Base-by-base conservation (phyloP, 2,113 vertebrate genomes). In the Myotis yumanensis region DNA sequence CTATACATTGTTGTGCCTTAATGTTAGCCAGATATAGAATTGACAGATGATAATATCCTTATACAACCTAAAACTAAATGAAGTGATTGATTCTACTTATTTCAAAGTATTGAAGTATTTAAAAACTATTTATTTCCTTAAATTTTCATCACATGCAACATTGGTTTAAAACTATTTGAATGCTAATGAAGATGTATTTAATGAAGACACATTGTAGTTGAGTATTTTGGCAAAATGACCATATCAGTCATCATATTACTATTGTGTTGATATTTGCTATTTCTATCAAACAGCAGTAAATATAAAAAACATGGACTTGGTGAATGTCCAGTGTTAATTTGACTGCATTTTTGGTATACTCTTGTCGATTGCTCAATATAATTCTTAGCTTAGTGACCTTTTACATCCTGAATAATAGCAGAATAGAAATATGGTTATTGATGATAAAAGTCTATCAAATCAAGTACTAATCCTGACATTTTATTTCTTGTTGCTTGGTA, bases 401-500 rank as follows among this genome's bases (percentile, higher is more conserved):
- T 98, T 97, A 83, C 18, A 97, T 96, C 86, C 94, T 95, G 95
- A 97, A 95, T 86, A 97, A 93, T 86, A 97, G 46, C 90, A 92
- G 48, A 82, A 88, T 71, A 93, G 86, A 96, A 97, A 95, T 86
- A 96, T n/a, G 94, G 89, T 96, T 97, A 95, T 97, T 97, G 98
- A 97, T 98, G 97, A 97, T 97, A 98, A 98, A 98, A 98, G 98
- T 98, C 95, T 97, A 97, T 98, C 98, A 98, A 98, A 98, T 96
- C 98, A 98, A 98, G 98, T 97, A 98, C 98, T 98, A 99, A 98
- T 97, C 96, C 97, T 96, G 96, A 96, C 97, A 84, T 98, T 98
- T 98, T 98, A 97, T 97, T 96, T 98, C 95, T 95, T 96, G 99
- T 99, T 99, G 98, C 99, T 97, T 98, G 97, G 99, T 98, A 99